Evolutionary conservation across 1,140 invertebrate genomes (phyloP), one percentile per base, ranked within the genome.

Genomic region (Neodiprion virginianus): DNA sequence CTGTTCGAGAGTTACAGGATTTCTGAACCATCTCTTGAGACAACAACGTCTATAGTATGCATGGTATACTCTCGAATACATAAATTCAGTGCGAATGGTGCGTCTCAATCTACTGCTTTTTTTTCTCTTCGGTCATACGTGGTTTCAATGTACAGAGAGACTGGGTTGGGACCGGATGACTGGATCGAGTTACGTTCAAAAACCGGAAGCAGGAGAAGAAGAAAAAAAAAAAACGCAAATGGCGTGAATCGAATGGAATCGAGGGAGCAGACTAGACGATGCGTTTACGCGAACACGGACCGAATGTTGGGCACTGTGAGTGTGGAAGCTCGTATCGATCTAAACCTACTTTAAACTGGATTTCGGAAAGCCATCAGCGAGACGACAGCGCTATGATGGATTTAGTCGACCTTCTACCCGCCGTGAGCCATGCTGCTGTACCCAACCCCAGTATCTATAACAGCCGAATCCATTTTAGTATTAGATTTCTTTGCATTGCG

Each of bases 391-490:
- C 40, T 70, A 80, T 82, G 81, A 82, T 82, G 75, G 81, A 82
- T 82, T 80, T 77, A 82, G 67, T 75, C 68, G 68, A 72, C 53
- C 53, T 61, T 61, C 53, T 61, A 17, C 28, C 28, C 28, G 28
- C 28, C 28, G 11, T 17, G 8, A 5, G 11, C 11, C n/a, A 8
- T 17, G 53, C 53, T 14, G 67, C 73, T 49, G 61, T 79, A 66
- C 70, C 66, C 50, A 21, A 11, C 40, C 74, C 73, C 72, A 67
- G 75, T 82, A 79, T 82, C 76, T 77, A 74, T 80, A 82, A 79
- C 79, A 72, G 74, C 79, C 81, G 80, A 82, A 82, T 80, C 81
- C 81, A 82, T 82, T 82, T 82, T 82, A 76, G 81, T 82, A 82
- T 82, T 82, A 82, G 80, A 82, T 82, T 80, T 82, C 81, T 80